Percentiles rank a stretch among this genome's conserved stretches.
These are phyloP conservation scores for Gadopsis bispinosus DNA, from an alignment of 2,797 vertebrate genomes.

Conservation along the genomic window DNA sequence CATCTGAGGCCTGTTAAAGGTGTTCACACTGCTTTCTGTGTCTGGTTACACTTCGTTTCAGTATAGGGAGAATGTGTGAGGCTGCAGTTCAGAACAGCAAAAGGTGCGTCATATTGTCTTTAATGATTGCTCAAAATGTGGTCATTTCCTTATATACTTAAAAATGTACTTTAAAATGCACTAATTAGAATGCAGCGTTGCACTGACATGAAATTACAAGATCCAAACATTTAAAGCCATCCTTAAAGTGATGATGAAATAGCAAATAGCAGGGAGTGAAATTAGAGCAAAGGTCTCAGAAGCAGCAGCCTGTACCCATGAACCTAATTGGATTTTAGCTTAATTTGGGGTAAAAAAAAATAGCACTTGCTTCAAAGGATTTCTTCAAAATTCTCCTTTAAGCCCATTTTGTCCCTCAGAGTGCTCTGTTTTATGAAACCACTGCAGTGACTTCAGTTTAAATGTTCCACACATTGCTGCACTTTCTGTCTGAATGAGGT, in stretches of 20 bases:
- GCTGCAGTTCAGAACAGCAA: background rate
- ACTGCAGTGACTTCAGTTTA: background rate
- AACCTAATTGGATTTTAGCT: slow-evolving; percentile 19
- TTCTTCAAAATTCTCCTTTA: background rate
- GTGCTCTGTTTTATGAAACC: background rate
- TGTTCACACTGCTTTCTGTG: background rate
- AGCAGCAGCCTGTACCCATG: background rate
- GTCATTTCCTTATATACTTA: too few species aligned
- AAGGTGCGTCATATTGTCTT: background rate
- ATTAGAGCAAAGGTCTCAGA: background rate
- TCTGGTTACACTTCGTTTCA: background rate
- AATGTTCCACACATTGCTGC: background rate
- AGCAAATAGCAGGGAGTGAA: background rate
- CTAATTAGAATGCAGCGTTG: background rate
- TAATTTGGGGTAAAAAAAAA: slow-evolving; percentile 25
- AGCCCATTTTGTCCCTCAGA: background rate
- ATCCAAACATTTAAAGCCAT: background rate
- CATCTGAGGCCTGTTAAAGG: slow-evolving; percentile 1
- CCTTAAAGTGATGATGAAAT: background rate
- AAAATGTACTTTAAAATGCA: background rate
- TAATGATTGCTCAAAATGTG: background rate
- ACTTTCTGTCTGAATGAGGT: slow-evolving; percentile 26
- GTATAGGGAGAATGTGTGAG: background rate
- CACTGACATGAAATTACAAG: background rate
- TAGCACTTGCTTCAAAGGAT: slow-evolving; percentile 2